Conservation (phyloP, 2,888 invertebrate species). For the Eurytoma californica region DNA sequence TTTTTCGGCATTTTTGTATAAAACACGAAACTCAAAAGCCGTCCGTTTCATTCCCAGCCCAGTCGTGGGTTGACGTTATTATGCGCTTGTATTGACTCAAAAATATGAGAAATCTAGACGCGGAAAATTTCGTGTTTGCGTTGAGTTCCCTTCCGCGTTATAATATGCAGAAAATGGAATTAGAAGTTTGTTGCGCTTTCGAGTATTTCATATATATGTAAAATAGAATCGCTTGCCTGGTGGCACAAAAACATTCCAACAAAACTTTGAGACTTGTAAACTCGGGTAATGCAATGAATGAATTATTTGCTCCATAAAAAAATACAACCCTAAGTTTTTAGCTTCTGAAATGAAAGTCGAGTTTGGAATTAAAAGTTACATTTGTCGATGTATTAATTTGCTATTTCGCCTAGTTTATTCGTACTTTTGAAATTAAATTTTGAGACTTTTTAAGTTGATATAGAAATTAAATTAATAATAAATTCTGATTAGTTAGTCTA, state of each 20-base stretch:
- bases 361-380: no score
- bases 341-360: no score
- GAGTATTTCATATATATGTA: constrained; percentile 28
- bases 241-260: neutral
- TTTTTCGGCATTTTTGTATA: no score
- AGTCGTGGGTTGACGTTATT: constrained; percentile 22
- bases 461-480: no score
- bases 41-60: neutral
- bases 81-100: constrained; percentile 15
- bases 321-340: no score
- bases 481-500: no score
- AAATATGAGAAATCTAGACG: neutral
- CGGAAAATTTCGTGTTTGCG: constrained; percentile 31
- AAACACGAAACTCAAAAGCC: neutral
- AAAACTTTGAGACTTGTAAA: neutral
- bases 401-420: no score
- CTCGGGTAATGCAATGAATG: neutral
- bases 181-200: constrained; percentile 29
- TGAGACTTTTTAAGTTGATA: neutral
- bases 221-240: neutral
- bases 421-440: neutral
- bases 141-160: constrained; percentile 5
- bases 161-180: constrained; percentile 31
- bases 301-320: neutral
- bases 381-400: no score